Evolutionary conservation across 30 jellyfish, hydroid and myxozoan genomes (phyloP).

Genomic region (Euphysa ruthae): DNA sequence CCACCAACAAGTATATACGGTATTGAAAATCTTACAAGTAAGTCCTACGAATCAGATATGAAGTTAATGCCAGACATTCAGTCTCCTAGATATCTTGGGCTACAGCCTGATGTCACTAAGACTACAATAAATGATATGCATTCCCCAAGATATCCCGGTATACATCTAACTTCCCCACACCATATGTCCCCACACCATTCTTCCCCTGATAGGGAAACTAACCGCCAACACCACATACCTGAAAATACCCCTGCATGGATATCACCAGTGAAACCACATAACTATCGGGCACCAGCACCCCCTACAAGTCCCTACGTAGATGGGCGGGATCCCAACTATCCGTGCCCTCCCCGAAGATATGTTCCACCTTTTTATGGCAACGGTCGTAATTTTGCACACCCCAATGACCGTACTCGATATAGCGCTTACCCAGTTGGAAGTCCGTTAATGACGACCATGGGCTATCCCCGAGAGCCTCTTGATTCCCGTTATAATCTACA

Average conservation of each 20-base stretch:
- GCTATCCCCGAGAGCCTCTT: constrained; percentile 29
- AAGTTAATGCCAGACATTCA: constrained; percentile 12
- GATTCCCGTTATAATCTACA: constrained; percentile 26
- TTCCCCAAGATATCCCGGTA: constrained; percentile 26
- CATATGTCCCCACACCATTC: constrained; percentile 42
- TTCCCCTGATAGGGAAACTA: constrained; percentile 25
- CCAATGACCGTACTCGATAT: constrained; percentile 28
- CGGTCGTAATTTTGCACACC: constrained; percentile 21
- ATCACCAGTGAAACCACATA: constrained; percentile 21
- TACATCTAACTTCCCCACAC: constrained; percentile 13
- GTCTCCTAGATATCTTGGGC: constrained; percentile 2
- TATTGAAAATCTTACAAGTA: constrained; percentile 26
- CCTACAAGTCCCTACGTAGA: constrained; percentile 29
- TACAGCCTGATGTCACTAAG: neutral
- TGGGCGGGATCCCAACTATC: constrained; percentile 8
- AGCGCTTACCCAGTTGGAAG: constrained; percentile 28
- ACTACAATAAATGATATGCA: constrained; percentile 22
- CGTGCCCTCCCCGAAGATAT: constrained; percentile 23
- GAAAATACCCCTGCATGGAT: constrained; percentile 9
- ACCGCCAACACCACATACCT: constrained; percentile 7
- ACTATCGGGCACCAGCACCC: constrained; percentile 14
- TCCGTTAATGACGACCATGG: constrained; percentile 30
- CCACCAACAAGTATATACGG: constrained; percentile 39
- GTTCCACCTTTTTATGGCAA: constrained; percentile 27
- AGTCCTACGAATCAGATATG: constrained; percentile 26